Percentiles rank a stretch among this genome's conserved stretches.
phyloP scores from a whole-genome alignment of 2,113 vertebrate genomes.

The Delphinapterus leucas region DNA sequence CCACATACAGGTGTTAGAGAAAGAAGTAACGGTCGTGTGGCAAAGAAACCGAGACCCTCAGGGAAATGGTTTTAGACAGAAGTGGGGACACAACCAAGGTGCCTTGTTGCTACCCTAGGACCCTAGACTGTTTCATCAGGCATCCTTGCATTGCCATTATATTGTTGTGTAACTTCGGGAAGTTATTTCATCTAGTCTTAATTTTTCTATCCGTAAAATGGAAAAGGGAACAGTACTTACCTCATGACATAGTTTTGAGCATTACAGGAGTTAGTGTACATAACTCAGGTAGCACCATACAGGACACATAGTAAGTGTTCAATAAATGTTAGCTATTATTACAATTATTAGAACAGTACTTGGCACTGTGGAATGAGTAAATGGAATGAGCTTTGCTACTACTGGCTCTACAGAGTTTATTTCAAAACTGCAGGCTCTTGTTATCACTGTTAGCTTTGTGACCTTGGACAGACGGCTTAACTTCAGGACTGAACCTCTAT shows the following conservation, averaged over 20 bases:
- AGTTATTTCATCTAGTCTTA: neutral
- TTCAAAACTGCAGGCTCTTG: constrained; percentile 28
- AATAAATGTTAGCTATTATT: neutral
- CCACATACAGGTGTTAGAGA: neutral
- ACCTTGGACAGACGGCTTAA: neutral
- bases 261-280: neutral
- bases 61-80: neutral
- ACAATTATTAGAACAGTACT: neutral
- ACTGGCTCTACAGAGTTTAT: neutral
- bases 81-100: neutral
- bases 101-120: neutral
- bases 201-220: constrained; percentile 24
- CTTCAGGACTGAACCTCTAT: constrained; percentile 3
- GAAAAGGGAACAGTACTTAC: neutral
- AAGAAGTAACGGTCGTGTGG: neutral
- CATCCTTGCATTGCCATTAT: neutral
- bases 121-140: neutral
- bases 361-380: neutral
- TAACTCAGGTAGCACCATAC: neutral
- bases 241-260: neutral
- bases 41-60: neutral
- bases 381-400: neutral
- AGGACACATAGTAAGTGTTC: neutral
- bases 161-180: neutral
- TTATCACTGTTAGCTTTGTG: neutral